Evolutionary conservation across 2,888 invertebrate genomes (phyloP), one percentile per base, ranked within the genome.

Genomic region (Phrixothrix hirtus): DNA sequence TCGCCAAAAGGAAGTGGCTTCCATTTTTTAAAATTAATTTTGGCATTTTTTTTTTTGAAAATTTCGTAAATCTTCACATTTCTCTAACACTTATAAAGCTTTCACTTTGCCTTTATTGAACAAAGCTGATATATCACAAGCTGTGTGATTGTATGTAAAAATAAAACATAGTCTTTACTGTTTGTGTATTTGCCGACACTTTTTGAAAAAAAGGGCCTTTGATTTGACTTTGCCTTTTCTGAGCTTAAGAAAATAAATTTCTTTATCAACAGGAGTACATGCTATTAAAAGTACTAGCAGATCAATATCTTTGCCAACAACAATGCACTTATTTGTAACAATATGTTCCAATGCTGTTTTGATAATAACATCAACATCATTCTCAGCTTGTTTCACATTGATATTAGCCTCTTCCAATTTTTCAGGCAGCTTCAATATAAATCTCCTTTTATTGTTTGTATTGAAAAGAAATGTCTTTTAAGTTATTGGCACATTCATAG

Each of bases 291-390:
- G 43, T 35, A 61, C 44, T 10, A 65, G 15, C 26, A 64, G 55
- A 36, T 67, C 64, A 2, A 68, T 58, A 57, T 65, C 62, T 57
- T 66, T 65, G 30, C 65, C 65, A 50, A 68, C 57, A 57, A 68
- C 56, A 51, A 21, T 29, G 10, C n/a, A n/a, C n/a, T n/a, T 57
- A 44, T 45, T 57, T 48, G 14, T 41, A 57, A 53, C 57, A 38
- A 44, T 56, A 39, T 59, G 36, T 11, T 60, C 47, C 17, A 62
- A 44, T 32, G 64, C 64, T 41, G 60, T 65, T 46, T 63, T 59
- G 37, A 67, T 51, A 46, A 68, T 35, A 11, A 63, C 63, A 60
- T 63, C 62, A 49, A 59, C 61, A 47, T 60, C 56, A 41, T 61
- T 55, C 16, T 42, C 14, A 55, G 59, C 68, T n/a, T n/a, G n/a